These are phyloP conservation scores for Drosophila cardini DNA, from an alignment of 1,140 invertebrate species.

Conservation along the genomic window DNA sequence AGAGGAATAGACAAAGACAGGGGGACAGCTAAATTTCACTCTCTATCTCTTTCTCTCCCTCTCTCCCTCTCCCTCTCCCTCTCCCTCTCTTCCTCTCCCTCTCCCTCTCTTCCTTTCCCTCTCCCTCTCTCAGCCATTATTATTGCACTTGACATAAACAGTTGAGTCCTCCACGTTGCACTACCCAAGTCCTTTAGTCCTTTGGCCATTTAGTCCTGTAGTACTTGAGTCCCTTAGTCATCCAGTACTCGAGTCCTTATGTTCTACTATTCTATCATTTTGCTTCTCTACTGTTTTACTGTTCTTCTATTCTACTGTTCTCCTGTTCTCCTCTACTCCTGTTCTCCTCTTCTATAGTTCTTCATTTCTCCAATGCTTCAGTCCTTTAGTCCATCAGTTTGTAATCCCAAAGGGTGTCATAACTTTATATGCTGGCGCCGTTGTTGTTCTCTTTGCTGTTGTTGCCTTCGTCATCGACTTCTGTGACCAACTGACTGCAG, in stretches of 20 bases:
- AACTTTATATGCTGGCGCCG: constrained; percentile 76
- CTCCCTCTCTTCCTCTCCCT: not conserved
- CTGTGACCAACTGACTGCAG: constrained; percentile 7
- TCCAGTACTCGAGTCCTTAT: no score
- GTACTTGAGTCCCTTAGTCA: no score
- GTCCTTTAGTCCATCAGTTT: constrained; percentile 42
- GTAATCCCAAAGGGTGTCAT: constrained; percentile 75
- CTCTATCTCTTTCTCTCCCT: not conserved
- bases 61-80: not conserved
- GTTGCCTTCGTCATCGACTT: constrained; percentile 18
- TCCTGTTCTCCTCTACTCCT: not conserved
- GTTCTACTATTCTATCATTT: no score
- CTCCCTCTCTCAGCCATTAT: not conserved
- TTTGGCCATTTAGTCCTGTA: no score
- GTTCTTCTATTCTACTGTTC: constrained; percentile 3
- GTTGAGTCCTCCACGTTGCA: no score
- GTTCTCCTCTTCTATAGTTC: not conserved
- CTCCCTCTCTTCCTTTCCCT: not conserved
- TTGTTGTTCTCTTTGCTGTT: constrained; percentile 4
- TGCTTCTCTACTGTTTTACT: not conserved
- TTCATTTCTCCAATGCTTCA: not conserved
- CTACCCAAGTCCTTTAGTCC: no score
- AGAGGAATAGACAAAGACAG: not conserved
- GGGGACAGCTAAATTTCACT: no score
- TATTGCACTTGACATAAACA: constrained; percentile 7